Conservation (phyloP, 2,113 vertebrate genomes). For the Syngnathus scovelli region DNA sequence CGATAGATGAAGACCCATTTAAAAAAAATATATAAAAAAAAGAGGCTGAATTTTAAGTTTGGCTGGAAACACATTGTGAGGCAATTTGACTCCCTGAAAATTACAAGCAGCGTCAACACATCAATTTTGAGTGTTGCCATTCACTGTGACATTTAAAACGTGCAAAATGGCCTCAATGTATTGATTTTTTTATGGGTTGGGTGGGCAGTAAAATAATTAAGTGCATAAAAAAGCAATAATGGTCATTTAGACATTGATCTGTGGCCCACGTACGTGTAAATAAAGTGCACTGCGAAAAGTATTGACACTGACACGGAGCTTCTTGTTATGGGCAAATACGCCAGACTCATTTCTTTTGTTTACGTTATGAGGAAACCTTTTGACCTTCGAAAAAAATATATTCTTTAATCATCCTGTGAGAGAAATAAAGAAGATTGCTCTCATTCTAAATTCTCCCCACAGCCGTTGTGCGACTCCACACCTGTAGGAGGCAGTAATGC, state of each 20-base stretch:
- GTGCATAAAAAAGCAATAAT: not conserved
- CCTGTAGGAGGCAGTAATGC: too few relatives aligned
- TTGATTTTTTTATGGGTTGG: not conserved
- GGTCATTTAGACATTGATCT: constrained; percentile 22
- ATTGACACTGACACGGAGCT: not conserved
- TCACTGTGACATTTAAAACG: not conserved
- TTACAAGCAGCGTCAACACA: constrained; percentile 9
- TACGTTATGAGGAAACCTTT: too few relatives aligned
- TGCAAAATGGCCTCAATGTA: not conserved
- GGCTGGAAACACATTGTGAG: constrained; percentile 29
- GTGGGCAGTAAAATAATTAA: not conserved
- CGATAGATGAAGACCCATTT: constrained; percentile 4
- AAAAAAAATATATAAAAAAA: constrained; percentile 9
- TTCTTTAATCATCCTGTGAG: too few relatives aligned
- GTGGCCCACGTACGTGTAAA: constrained; percentile 1
- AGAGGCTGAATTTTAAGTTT: constrained; percentile 37
- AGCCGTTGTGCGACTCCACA: too few relatives aligned
- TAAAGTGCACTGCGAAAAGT: constrained; percentile 5
- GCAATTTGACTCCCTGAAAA: constrained; percentile 17
- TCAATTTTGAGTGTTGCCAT: not conserved
- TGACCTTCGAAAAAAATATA: not conserved
- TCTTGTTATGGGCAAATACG: not conserved
- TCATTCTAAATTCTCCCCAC: too few relatives aligned
- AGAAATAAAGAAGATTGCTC: too few relatives aligned
- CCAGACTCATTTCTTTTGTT: not conserved